Conservation (phyloP, 2,797 vertebrate species). For the Micrastur ruficollis region DNA sequence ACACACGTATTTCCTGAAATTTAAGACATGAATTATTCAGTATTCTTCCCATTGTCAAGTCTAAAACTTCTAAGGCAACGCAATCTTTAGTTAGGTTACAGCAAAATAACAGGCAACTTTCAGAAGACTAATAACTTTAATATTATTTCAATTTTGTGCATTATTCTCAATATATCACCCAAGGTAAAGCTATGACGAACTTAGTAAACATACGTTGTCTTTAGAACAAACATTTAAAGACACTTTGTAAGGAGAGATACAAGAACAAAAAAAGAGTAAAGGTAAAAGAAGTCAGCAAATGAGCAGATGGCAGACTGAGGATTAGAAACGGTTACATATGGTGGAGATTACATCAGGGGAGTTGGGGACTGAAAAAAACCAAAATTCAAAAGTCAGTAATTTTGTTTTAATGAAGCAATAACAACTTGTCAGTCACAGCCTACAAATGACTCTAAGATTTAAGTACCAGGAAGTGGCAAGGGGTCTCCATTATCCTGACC, state of each 20-base stretch:
- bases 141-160: not conserved
- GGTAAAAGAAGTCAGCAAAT: not conserved
- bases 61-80: not conserved
- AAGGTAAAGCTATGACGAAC: not conserved
- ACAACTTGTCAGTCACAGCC: not conserved
- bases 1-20: not conserved
- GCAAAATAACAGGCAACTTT: not conserved
- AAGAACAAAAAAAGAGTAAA: not conserved
- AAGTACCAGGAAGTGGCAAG: not conserved
- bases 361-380: not conserved
- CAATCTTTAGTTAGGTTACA: not conserved
- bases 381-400: not conserved
- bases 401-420: not conserved
- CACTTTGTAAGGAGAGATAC: not conserved
- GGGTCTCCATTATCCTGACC: not conserved
- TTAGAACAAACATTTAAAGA: not conserved
- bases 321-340: not conserved
- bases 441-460: not conserved
- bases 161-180: not conserved
- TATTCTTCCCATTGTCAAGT: not conserved
- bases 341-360: not conserved
- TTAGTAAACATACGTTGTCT: not conserved
- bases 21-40: not conserved
- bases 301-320: not conserved
- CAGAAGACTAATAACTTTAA: not conserved